Evolutionary conservation across 2,888 invertebrate genomes (phyloP).

Genomic region (Proisotoma minuta): DNA sequence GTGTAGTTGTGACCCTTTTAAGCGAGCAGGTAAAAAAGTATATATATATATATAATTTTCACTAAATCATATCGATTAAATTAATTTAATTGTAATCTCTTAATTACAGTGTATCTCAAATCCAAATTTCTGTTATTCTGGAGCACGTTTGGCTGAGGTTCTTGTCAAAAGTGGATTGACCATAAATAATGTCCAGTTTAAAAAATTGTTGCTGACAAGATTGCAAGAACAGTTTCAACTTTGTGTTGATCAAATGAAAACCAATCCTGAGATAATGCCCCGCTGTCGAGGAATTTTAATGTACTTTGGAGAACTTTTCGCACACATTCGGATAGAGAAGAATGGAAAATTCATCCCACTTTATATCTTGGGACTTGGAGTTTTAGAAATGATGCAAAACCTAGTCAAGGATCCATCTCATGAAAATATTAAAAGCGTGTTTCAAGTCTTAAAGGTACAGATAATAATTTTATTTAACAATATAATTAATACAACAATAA

Average conservation of each 20-base stretch:
- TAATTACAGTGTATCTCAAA: constrained; percentile 37
- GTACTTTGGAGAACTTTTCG: constrained; percentile 39
- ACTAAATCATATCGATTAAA: constrained; percentile 4
- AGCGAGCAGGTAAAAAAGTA: constrained; percentile 38
- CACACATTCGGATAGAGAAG: constrained; percentile 30
- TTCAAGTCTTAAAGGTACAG: constrained; percentile 37
- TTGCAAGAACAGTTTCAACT: constrained; percentile 38
- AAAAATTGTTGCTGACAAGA: constrained; percentile 35
- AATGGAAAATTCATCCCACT: constrained; percentile 16
- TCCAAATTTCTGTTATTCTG: constrained; percentile 43
- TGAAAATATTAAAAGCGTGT: constrained; percentile 33
- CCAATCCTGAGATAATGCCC: constrained; percentile 12
- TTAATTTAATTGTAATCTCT: neutral
- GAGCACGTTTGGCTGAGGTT: constrained; percentile 39
- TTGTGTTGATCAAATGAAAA: constrained; percentile 26
- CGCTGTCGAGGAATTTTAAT: constrained; percentile 34
- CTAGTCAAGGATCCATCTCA: constrained; percentile 26
- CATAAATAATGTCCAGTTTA: constrained; percentile 29
- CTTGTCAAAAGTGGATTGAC: constrained; percentile 31
- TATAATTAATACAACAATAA: constrained; percentile 5
- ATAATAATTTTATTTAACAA: constrained; percentile 5
- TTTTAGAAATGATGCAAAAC: constrained; percentile 37
- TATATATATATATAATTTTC: neutral
- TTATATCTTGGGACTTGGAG: constrained; percentile 35
- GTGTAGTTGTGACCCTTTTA: constrained; percentile 38